Base-by-base conservation (phyloP, 2,888 invertebrate genomes). In the Physocephala rufipes region DNA sequence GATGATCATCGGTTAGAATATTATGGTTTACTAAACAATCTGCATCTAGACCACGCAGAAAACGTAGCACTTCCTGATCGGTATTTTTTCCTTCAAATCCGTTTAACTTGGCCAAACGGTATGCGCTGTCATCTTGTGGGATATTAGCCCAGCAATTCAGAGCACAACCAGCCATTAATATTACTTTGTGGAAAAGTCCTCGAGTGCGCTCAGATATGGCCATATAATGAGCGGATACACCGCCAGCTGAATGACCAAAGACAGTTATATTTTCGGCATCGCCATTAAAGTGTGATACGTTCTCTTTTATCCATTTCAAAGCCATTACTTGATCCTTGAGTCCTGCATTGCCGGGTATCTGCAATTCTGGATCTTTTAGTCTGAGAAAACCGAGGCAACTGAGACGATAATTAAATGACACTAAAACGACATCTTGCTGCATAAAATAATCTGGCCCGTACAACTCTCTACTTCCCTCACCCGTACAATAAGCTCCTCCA, bases 181-280 rank as follows among this genome's bases (percentile, higher is more conserved):
- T 83, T 4, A 80, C 82, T 72, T 83, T 84, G 72, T 85, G 83
- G 36, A 85, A 86, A 3, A 85, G 80, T 1, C 80, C 83, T 71
- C 85, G 85, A 0, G 88, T 82, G 78, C 87, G 83, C 36, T 87
- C 86, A 0, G 88, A 87, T 24, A 87, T 79, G 77, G 87, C 82
- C 76, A 88, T 81, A 51, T 84, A 87, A 77, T 88, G 87, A 0
- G 86, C 84, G 2, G 87, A 83, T 26, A 83, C 86, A 15, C 83
- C 87, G 13, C 89, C 89, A 2, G 88, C 88, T 74, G 88, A 88
- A 72, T 87, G 86, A 0, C 89, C 88, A 75, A 88, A 87, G 7
- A 89, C 78, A 0, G 88, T 88, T 19, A 85, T 87, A 74, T 89
- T 89, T 13, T 86, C 78, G 0, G 83, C 80, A 79, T 89, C 87